Base-by-base conservation (phyloP, 2,113 vertebrate species). In the Zosterops lateralis region DNA sequence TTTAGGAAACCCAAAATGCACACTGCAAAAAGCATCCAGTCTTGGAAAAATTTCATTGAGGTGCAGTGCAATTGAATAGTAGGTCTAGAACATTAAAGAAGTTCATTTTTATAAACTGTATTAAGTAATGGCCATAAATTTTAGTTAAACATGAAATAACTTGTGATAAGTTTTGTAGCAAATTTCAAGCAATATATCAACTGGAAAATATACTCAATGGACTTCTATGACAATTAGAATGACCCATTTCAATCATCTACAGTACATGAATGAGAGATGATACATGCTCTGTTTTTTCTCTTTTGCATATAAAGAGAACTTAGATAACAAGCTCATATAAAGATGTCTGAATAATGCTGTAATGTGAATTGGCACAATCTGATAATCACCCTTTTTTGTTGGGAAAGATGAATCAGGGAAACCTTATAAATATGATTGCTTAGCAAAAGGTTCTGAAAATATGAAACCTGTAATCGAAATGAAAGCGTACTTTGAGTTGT, bases 61-160 rank as follows among this genome's bases (percentile, higher is more conserved):
- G 24, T 77, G 12, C 29, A 80, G 24, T 77, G 12, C 29, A 80
- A 71, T 17, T 51, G 6, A 19, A 81, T 11, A 86, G 2, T 12
- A 48, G 31, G 44, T 68, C 34, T 81, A 11, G 9, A 10, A 36
- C 0, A 6, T 28, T 38, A 62, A 87, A 54, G 12, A 86, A 56
- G 14, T 51, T 76, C 12, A 29, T 66, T 95, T 92, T 93, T 81
- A 68, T 42, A 84, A 96, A 86, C 28, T 51, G 7, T 65, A 17
- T 28, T 72, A 44, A 62, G 15, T 20, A 82, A 78, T 31, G 5
- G 7, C 24, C 44, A 54, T 12, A 53, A 51, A 45, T 38, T 72
- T 93, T 53, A 79, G 12, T 83, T 90, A 94, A 90, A 72, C 6
- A 20, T 28, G 5, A 83, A 72, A 65, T 53, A 75, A 65, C 51